phyloP scores from a whole-genome alignment of 2,797 vertebrate species.

The Diplodus puntazzo region DNA sequence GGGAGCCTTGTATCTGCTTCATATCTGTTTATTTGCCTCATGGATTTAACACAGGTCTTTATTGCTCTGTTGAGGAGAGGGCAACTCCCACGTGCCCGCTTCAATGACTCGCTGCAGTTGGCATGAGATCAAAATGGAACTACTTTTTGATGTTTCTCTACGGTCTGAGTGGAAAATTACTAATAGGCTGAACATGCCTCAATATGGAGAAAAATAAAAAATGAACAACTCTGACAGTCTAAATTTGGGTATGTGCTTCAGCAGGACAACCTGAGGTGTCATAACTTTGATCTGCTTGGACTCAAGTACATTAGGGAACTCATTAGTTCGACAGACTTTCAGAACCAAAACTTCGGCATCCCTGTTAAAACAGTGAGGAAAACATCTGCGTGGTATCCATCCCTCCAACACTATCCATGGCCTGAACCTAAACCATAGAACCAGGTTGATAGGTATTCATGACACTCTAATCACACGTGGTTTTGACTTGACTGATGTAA shows the following conservation, averaged over 20 bases:
- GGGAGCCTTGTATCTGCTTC: slow-evolving; percentile 33
- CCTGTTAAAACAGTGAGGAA: slow-evolving; percentile 41
- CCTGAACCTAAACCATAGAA: slow-evolving; percentile 5
- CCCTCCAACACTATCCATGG: background rate
- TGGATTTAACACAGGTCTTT: slow-evolving; percentile 61
- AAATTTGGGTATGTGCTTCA: slow-evolving; percentile 46
- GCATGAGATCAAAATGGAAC: slow-evolving; percentile 68
- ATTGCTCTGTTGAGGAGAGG: slow-evolving; percentile 65
- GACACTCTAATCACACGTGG: slow-evolving; percentile 23
- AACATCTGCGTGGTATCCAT: slow-evolving; percentile 46
- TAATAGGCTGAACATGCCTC: slow-evolving; percentile 57
- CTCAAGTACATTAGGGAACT: slow-evolving; percentile 70
- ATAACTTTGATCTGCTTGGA: slow-evolving; percentile 69
- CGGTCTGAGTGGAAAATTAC: slow-evolving; percentile 45
- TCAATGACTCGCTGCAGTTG: slow-evolving; percentile 45
- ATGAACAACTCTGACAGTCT: slow-evolving; percentile 46
- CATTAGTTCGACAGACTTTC: slow-evolving; percentile 64
- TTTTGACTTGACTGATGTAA: slow-evolving; percentile 20
- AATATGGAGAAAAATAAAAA: slow-evolving; percentile 34
- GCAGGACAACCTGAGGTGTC: slow-evolving; percentile 50
- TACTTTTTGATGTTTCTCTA: slow-evolving; percentile 66
- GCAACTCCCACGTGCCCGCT: slow-evolving; percentile 45
- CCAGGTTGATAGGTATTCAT: slow-evolving; percentile 33
- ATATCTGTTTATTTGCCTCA: slow-evolving; percentile 54
- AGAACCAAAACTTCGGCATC: slow-evolving; percentile 50